Evolutionary conservation across 2,797 vertebrate genomes (phyloP), one percentile per base, ranked within the genome.

Genomic region (Coracias cyanogaster): DNA sequence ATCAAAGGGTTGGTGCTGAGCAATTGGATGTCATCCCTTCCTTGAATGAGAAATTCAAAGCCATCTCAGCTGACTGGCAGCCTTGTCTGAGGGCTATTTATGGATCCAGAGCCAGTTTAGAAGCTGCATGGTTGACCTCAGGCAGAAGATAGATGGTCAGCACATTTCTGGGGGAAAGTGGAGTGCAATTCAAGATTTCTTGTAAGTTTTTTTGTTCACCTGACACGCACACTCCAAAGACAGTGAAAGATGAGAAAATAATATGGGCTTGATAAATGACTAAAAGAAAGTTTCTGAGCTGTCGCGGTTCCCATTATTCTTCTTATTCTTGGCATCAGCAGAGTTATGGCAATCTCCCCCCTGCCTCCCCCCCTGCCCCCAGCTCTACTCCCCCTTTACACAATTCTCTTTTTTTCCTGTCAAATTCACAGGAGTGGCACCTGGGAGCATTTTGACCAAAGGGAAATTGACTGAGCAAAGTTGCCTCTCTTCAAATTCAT

Each of bases 241-340:
- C 88, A 95, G 78, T 95, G 93, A 97, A 95, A 73, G 95, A 97
- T 96, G 94, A 85, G 95, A 92, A 95, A 97, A 96, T 96, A 97
- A 96, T 93, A 74, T 6, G 64, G 91, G 52, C 71, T 90, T 96
- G 94, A 95, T 96, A 94, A 96, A 96, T 78, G 92, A 93, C 74
- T 28, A 14, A 95, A 89, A 89, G 94, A 93, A 95, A 93, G 90
- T 94, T 97, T 96, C 95, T 83, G 45, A 96, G 93, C 90, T 78
- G 78, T 49, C 78, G 81, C 15, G 0, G 78, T 78, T 96, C 91
- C 86, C 95, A 93, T 94, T 93, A 93, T 93, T 96, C 78, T 93
- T 97, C 95, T 96, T 94, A 81, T 95, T 95, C 93, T 96, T 96
- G 96, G 92, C 94, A 92, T 66, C 71, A 87, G 92, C 82, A 69